Base-by-base conservation (phyloP, 2,797 vertebrate species). In the Oreortyx pictus region DNA sequence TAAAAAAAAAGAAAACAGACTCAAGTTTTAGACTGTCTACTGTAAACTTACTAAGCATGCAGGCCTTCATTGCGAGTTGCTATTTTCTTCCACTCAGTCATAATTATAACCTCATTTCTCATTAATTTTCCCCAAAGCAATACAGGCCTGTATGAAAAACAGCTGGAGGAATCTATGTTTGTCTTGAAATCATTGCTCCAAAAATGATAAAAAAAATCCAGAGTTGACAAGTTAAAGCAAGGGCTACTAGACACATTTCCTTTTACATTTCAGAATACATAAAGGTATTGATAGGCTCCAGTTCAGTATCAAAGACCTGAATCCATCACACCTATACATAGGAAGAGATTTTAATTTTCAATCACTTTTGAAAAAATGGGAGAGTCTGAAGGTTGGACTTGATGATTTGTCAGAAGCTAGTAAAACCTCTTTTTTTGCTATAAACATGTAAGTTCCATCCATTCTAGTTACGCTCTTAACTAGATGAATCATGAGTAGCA, bases 1-100 rank as follows among this genome's bases (percentile, higher is more conserved):
- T 46, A 64, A 52, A 37, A 20, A 5, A 6, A 33, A 18, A 8
- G 24, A 50, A 85, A 12, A 8, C 10, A 6, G 8, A 46, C 11
- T 15, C 0, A 0, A 82, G 5, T 71, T 87, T 50, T 35, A 57
- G 3, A 50, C 16, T 60, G 18, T 50, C 20, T 62, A 57, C 74
- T 47, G 27, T 73, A 92, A 94, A 76, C 27, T n/a, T 35, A 37
- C 60, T 90, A 66, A 66, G 50, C 18, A 46, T 31, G 19, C 5
- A 4, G 24, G 7, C 4, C 35, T 86, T 61, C 5, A 14, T 35
- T 62, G 60, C 25, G 13, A 57, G 9, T 15, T 65, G 1, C 23
- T 61, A 27, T 19, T 70, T 72, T 65, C 4, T 43, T 49, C 67
- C 24, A 67, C 2, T 70, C 29, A 54, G 6, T 68, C 18, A 80